These are phyloP conservation scores for Icerya purchasi DNA, from an alignment of 2,888 invertebrate genomes.

Conservation along the genomic window DNA sequence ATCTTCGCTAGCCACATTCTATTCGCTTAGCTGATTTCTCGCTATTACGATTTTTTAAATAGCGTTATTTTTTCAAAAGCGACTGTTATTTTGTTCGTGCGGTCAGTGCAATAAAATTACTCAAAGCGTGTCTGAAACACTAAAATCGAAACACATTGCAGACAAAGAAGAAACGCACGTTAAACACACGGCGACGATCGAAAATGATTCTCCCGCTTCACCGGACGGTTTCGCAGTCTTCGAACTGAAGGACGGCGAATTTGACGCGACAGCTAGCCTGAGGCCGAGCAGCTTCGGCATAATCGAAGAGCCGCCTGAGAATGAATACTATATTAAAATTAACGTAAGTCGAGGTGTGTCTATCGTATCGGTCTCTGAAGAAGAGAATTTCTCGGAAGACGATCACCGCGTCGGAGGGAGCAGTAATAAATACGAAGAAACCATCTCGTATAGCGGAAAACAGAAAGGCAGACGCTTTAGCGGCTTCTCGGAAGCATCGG, in stretches of 20 bases:
- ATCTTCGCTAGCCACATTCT: too few relatives aligned
- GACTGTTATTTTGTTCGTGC: too few relatives aligned
- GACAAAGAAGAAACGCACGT: not conserved
- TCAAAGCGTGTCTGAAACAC: too few relatives aligned
- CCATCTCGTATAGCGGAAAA: too few relatives aligned
- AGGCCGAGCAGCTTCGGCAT: constrained; percentile 26
- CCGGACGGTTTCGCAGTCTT: constrained; percentile 9
- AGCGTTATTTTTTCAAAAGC: too few relatives aligned
- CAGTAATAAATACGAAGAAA: too few relatives aligned
- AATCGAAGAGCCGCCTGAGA: constrained; percentile 27
- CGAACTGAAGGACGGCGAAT: constrained; percentile 10
- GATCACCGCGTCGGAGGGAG: not conserved
- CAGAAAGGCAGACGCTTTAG: too few relatives aligned
- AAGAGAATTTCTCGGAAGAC: constrained; percentile 1
- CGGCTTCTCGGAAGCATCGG: not conserved
- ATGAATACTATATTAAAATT: constrained; percentile 22
- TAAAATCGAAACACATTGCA: too few relatives aligned
- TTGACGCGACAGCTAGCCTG: constrained; percentile 4
- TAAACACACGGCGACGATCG: constrained; percentile 1
- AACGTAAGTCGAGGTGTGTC: constrained; percentile 34
- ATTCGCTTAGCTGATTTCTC: too few relatives aligned
- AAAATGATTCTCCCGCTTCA: too few relatives aligned
- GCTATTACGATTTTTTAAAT: too few relatives aligned
- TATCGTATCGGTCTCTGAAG: constrained; percentile 40
- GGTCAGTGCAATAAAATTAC: too few relatives aligned